Evolutionary conservation across 2,113 vertebrate genomes (phyloP).

Genomic region (Erpornis zantholeuca): DNA sequence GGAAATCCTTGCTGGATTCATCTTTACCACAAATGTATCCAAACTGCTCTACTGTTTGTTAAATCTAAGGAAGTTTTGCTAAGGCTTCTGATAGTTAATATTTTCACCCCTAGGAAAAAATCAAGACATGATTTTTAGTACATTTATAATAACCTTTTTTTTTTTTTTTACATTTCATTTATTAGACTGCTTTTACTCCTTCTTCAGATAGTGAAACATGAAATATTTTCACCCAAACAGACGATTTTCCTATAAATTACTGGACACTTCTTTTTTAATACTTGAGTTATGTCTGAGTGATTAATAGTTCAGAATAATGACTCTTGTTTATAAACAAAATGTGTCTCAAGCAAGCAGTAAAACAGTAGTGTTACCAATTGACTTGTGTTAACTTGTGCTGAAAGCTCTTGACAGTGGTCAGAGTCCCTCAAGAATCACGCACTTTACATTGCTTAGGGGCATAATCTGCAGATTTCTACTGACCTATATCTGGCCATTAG

Average conservation of each 20-base stretch:
- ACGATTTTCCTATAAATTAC: not conserved
- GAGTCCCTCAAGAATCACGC: not conserved
- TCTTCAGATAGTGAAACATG: not conserved
- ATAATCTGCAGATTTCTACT: conserved; percentile 28
- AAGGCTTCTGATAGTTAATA: not conserved
- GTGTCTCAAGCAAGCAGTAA: not conserved
- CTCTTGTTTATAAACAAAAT: not conserved
- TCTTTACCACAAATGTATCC: not conserved
- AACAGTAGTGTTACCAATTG: not conserved
- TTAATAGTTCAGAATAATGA: not conserved
- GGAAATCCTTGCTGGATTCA: not conserved
- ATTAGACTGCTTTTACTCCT: not conserved
- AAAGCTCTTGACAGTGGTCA: not conserved
- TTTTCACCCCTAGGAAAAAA: not conserved
- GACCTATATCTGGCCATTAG: not conserved
- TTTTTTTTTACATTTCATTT: not conserved
- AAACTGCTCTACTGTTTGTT: not conserved
- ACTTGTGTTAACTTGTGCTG: not conserved
- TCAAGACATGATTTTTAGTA: not conserved
- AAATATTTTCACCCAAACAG: not conserved
- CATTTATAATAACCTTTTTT: not conserved
- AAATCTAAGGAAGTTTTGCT: not conserved
- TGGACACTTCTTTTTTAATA: not conserved
- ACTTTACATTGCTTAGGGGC: not conserved
- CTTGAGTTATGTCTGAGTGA: not conserved